Percentiles rank a stretch among this genome's conserved stretches.
Evolutionary conservation across 2,113 vertebrate species (phyloP).

Genomic region (Prunella himalayana): DNA sequence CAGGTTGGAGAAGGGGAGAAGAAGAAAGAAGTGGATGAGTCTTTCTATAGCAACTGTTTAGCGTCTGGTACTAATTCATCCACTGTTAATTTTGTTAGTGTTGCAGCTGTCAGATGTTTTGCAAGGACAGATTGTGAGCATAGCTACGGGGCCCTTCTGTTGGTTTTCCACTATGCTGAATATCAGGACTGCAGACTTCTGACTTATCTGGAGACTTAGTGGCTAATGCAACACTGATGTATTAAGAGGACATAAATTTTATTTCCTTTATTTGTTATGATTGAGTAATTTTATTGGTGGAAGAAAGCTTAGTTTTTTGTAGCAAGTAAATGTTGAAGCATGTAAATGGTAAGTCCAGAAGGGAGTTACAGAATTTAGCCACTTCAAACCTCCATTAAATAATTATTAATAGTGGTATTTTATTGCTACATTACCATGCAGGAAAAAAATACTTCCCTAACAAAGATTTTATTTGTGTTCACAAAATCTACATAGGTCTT

Average conservation of each 20-base stretch:
- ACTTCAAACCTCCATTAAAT: background rate
- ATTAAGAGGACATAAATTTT: conserved; percentile 49
- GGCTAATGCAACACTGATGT: conserved; percentile 47
- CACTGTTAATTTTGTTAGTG: conserved; percentile 94
- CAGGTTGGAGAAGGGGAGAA: conserved; percentile 20
- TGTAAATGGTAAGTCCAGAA: background rate
- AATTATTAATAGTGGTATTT: background rate
- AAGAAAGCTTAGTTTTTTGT: background rate
- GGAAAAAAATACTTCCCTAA: background rate
- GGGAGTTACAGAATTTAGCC: background rate
- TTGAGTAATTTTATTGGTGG: background rate
- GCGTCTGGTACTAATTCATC: conserved; percentile 95
- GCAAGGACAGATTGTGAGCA: conserved; percentile 86
- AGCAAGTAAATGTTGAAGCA: background rate
- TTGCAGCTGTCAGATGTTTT: conserved; percentile 89
- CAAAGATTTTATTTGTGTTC: background rate
- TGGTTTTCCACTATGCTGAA: conserved; percentile 87
- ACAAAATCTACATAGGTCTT: background rate
- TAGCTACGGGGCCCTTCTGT: conserved; percentile 91
- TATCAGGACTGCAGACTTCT: conserved; percentile 81
- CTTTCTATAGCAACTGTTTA: conserved; percentile 76
- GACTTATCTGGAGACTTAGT: conserved; percentile 73
- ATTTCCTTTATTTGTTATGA: conserved; percentile 32
- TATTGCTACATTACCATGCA: background rate
- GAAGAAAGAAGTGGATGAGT: conserved; percentile 44